These are phyloP conservation scores for Paramuricea clavata DNA, from an alignment of 92 coral and sea anemone genomes.

Conservation along the genomic window DNA sequence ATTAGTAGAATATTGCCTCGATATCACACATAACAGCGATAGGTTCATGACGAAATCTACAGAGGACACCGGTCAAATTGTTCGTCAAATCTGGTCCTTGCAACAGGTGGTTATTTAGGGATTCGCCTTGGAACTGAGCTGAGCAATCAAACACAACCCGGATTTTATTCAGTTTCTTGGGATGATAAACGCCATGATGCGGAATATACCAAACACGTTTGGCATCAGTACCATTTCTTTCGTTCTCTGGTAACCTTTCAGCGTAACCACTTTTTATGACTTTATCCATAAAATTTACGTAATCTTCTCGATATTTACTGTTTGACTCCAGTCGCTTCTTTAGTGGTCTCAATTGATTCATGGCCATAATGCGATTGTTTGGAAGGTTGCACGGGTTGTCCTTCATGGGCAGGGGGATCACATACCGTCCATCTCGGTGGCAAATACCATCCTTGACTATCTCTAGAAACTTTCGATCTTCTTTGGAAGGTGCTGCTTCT, in stretches of 20 bases:
- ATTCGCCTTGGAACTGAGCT: too few relatives aligned
- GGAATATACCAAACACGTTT: background rate
- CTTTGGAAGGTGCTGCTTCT: constrained; percentile 50
- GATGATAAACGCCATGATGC: constrained; percentile 51
- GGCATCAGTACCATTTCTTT: background rate
- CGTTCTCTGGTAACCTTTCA: constrained; percentile 27
- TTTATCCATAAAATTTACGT: constrained; percentile 46
- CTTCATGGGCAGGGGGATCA: constrained; percentile 4
- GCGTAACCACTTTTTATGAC: constrained; percentile 57
- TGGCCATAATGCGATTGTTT: constrained; percentile 52
- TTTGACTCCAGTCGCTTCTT: constrained; percentile 50
- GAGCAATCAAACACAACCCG: constrained; percentile 47
- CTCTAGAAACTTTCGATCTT: constrained; percentile 45
- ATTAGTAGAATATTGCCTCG: constrained; percentile 38
- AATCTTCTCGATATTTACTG: constrained; percentile 62
- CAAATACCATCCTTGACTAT: background rate
- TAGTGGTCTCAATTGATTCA: constrained; percentile 54
- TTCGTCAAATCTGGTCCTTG: constrained; percentile 49
- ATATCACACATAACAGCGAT: constrained; percentile 41
- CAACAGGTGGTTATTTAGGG: too few relatives aligned
- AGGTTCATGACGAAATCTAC: constrained; percentile 40
- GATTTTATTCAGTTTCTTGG: constrained; percentile 28
- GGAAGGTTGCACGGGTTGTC: constrained; percentile 33
- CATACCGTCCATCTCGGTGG: background rate
- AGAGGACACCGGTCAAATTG: constrained; percentile 29